These are phyloP conservation scores for Seriola dumerili DNA, from an alignment of 2,113 vertebrate species.

Conservation along the genomic window DNA sequence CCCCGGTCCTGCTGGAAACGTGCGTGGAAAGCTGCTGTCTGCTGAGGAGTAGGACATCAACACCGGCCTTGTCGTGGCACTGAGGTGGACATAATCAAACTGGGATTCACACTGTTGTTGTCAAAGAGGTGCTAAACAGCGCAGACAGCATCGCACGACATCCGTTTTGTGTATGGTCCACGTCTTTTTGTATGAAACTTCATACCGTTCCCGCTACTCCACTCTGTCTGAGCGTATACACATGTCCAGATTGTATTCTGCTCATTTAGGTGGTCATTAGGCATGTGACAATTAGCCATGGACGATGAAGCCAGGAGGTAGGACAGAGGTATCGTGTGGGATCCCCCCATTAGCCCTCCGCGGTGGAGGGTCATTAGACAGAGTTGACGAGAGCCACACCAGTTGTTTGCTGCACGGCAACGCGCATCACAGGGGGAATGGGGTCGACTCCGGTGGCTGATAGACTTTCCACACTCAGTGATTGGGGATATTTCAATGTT, in stretches of 20 bases:
- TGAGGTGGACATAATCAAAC: constrained; percentile 54
- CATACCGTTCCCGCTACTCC: constrained; percentile 30
- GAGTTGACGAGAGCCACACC: constrained; percentile 39
- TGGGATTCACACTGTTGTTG: constrained; percentile 41
- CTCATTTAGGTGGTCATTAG: constrained; percentile 78
- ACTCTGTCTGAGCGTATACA: constrained; percentile 61
- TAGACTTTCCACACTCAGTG: constrained; percentile 29
- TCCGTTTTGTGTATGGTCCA: constrained; percentile 13
- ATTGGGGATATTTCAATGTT: constrained; percentile 68
- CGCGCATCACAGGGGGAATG: constrained; percentile 29
- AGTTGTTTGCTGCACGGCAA: constrained; percentile 60
- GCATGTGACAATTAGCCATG: constrained; percentile 79
- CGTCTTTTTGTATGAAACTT: constrained; percentile 34
- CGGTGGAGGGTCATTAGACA: constrained; percentile 76
- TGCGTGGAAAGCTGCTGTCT: constrained; percentile 25
- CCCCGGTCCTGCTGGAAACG: constrained; percentile 31
- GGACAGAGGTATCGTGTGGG: constrained; percentile 69
- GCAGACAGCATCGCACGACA: constrained; percentile 19
- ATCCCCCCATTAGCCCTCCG: constrained; percentile 77
- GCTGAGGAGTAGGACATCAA: constrained; percentile 38
- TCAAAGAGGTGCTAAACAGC: constrained; percentile 51
- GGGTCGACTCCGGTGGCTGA: constrained; percentile 17
- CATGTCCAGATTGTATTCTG: constrained; percentile 69
- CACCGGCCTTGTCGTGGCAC: constrained; percentile 19
- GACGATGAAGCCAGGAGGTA: constrained; percentile 79